These are phyloP conservation scores for Scrobipalpa atriplicella DNA, from an alignment of 2,888 invertebrate genomes.

Conservation along the genomic window DNA sequence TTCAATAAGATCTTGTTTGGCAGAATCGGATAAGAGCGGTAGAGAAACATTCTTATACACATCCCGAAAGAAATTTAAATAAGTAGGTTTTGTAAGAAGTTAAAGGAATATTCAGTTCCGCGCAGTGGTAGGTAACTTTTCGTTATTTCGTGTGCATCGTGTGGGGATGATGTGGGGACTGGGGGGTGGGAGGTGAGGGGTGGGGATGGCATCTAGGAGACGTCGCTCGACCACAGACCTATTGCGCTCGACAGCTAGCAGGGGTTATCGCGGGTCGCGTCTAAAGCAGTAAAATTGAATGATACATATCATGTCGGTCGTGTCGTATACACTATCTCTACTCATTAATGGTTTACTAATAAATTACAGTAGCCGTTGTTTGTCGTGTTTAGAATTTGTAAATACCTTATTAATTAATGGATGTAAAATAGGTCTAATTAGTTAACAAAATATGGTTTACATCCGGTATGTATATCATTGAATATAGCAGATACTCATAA, in stretches of 20 bases:
- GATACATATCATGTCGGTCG: slow-evolving; percentile 70
- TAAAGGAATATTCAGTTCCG: slow-evolving; percentile 23
- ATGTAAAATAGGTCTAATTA: slow-evolving; percentile 17
- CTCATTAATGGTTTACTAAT: slow-evolving; percentile 73
- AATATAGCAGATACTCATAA: background rate
- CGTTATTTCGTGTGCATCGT: slow-evolving; percentile 48
- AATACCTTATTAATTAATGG: slow-evolving; percentile 20
- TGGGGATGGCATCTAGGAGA: slow-evolving; percentile 68
- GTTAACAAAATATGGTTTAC: slow-evolving; percentile 1
- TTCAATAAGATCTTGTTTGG: slow-evolving; percentile 13
- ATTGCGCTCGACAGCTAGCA: no score
- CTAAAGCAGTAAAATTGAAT: slow-evolving; percentile 81
- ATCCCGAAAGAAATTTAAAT: background rate
- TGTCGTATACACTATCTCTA: slow-evolving; percentile 74
- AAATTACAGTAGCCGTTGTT: slow-evolving; percentile 65
- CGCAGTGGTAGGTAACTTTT: slow-evolving; percentile 32
- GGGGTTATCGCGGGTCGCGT: slow-evolving; percentile 78
- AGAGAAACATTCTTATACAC: background rate
- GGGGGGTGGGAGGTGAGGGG: background rate
- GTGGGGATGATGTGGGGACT: slow-evolving; percentile 39
- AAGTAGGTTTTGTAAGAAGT: background rate
- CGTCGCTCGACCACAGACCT: slow-evolving; percentile 67
- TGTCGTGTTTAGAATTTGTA: slow-evolving; percentile 40
- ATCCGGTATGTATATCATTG: background rate
- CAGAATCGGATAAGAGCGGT: slow-evolving; percentile 16